Evolutionary conservation across 2,888 invertebrate genomes (phyloP), one percentile per base, ranked within the genome.

Genomic region (Fragum sueziense): DNA sequence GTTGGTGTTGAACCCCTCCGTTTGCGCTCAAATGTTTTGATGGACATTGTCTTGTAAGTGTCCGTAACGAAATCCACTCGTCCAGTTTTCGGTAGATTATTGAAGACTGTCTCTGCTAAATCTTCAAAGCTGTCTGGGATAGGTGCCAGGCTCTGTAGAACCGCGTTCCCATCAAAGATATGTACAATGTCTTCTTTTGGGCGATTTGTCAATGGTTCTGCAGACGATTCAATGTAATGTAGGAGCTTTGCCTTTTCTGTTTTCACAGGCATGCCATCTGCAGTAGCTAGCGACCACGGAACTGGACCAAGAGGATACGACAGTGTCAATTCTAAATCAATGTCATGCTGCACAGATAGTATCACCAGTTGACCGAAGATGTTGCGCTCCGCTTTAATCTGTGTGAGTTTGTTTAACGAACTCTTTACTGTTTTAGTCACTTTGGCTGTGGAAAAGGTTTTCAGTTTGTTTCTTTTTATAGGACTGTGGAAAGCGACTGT

Each of bases 241-340:
- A 80, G 11, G 1, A 83, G 52, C 33, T 74, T 77, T 22, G 85
- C 41, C 27, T 79, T 84, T 27, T 80, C 74, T 0, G 81, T 78
- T 59, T 85, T 84, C 0, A 69, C 52, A 11, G 83, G 80, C 59
- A 72, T 59, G 9, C 82, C 85, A 70, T 85, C 83, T 17, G 79
- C 73, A 20, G 79, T 81, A 3, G 85, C 83, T 11, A 85, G 41
- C 22, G 82, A 33, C 77, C 73, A 79, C 2, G 79, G 79, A 31
- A 83, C 80, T 22, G 82, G 76, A 0, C 76, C 74, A 2, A 81
- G 69, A 0, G 82, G 83, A 47, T 47, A 84, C 0, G 70, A 67
- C 22, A 85, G 47, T 14, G 76, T 77, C 6, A 33, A 11, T 33
- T 79, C 72, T 11, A 83, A 71, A n/a, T 71, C 69, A 54, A 85